These are phyloP conservation scores for Otus scops DNA, from an alignment of 2,797 vertebrate genomes.

Conservation along the genomic window DNA sequence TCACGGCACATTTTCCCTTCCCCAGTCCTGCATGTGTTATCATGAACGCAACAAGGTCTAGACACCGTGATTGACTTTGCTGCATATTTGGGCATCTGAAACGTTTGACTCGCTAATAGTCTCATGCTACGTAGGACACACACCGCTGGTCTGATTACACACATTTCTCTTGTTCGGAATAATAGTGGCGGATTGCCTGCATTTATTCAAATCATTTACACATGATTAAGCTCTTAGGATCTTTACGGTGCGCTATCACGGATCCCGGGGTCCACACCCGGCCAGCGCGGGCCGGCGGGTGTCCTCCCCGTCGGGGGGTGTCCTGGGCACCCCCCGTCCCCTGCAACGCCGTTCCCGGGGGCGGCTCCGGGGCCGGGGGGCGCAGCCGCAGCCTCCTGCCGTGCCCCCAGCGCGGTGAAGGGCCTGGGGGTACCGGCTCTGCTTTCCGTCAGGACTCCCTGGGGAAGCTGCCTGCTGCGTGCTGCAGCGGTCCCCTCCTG, in stretches of 20 bases:
- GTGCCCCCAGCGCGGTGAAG: rapidly evolving
- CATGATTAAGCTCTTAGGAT: too few relatives aligned
- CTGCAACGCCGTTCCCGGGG: not conserved
- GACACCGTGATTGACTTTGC: rapidly evolving
- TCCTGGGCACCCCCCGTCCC: too few relatives aligned
- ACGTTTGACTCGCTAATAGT: not conserved
- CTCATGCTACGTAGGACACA: not conserved
- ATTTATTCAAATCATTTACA: rapidly evolving
- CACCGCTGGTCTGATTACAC: not conserved
- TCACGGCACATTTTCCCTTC: not conserved
- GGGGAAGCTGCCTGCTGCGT: rapidly evolving
- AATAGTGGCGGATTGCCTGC: not conserved
- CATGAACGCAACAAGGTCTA: not conserved
- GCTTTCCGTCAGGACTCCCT: rapidly evolving
- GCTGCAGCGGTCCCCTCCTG: slow-evolving; percentile 31
- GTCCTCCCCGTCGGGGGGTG: not conserved
- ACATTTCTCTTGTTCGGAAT: not conserved
- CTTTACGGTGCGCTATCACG: not conserved
- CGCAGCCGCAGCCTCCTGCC: not conserved
- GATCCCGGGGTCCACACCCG: not conserved
- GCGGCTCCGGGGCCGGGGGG: not conserved
- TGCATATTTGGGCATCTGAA: not conserved
- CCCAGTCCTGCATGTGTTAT: rapidly evolving
- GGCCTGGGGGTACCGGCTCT: too few relatives aligned
- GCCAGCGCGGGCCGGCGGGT: not conserved